Conservation (phyloP, 2,113 vertebrate species). For the Ceuthmochares aereus region DNA sequence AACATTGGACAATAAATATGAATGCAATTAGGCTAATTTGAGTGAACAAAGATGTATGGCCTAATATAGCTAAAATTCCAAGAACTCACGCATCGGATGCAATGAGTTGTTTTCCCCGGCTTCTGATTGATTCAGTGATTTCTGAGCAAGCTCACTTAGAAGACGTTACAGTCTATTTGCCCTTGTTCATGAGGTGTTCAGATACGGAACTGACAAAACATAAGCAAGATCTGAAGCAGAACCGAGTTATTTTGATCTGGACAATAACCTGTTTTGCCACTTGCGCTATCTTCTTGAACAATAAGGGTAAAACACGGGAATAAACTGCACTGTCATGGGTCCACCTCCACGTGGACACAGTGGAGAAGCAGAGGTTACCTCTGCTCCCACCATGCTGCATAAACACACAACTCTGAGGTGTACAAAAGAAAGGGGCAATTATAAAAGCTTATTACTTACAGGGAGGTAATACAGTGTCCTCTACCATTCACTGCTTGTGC, state of each 20-base stretch:
- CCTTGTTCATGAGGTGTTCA: background rate
- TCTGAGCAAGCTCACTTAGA: constrained; percentile 32
- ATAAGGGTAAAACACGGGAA: background rate
- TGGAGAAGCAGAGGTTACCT: background rate
- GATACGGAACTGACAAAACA: background rate
- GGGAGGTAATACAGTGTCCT: background rate
- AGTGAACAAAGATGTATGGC: background rate
- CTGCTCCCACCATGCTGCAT: background rate
- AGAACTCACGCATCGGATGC: constrained; percentile 14
- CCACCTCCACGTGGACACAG: background rate
- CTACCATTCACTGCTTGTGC: background rate
- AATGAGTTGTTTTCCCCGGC: background rate
- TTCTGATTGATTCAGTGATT: constrained; percentile 1
- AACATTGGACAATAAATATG: constrained; percentile 34
- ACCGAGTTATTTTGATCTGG: background rate
- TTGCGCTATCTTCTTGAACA: background rate
- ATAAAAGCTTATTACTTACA: background rate
- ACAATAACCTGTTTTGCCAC: background rate
- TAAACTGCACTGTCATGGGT: background rate
- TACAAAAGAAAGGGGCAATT: background rate
- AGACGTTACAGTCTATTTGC: background rate
- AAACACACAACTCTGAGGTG: rapidly evolving
- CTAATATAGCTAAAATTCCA: constrained; percentile 25
- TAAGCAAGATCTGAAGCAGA: background rate
- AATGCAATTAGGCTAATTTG: constrained; percentile 41